These are phyloP conservation scores for Eristalis tenax DNA, from an alignment of 2,888 invertebrate species.

Conservation along the genomic window DNA sequence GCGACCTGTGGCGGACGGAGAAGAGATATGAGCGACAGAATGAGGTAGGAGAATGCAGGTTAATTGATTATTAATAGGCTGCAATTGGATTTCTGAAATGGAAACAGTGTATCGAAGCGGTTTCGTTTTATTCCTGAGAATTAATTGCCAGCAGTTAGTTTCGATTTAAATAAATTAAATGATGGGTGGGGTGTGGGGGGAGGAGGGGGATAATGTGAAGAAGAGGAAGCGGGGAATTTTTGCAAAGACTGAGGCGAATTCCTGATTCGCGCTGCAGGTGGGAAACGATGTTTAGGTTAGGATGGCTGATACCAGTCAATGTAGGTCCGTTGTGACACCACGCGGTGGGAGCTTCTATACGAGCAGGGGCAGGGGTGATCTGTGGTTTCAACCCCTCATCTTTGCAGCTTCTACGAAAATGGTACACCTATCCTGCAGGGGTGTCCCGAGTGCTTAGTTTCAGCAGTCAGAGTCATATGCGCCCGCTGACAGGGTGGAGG, in stretches of 20 bases:
- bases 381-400: no score
- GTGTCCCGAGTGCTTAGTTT: no score
- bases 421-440: no score
- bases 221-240: not conserved
- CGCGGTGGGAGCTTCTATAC: no score
- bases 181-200: not conserved
- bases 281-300: no score
- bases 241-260: not conserved
- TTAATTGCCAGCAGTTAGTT: slow-evolving; percentile 6
- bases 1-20: not conserved
- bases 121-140: not conserved
- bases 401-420: no score
- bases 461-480: no score
- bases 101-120: not conserved
- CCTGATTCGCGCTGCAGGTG: no score
- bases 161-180: slow-evolving; percentile 1
- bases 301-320: no score
- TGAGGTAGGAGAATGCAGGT: slow-evolving; percentile 27
- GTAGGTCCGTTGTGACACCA: no score
- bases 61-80: slow-evolving; percentile 52
- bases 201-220: not conserved
- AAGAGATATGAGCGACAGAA: slow-evolving; percentile 1
- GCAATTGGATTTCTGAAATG: slow-evolving; percentile 11
- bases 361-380: no score
- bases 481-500: no score